Percentiles rank a stretch among this genome's conserved stretches.
Evolutionary conservation across 2,888 invertebrate genomes (phyloP).

Genomic region (Anthrax anthrax): DNA sequence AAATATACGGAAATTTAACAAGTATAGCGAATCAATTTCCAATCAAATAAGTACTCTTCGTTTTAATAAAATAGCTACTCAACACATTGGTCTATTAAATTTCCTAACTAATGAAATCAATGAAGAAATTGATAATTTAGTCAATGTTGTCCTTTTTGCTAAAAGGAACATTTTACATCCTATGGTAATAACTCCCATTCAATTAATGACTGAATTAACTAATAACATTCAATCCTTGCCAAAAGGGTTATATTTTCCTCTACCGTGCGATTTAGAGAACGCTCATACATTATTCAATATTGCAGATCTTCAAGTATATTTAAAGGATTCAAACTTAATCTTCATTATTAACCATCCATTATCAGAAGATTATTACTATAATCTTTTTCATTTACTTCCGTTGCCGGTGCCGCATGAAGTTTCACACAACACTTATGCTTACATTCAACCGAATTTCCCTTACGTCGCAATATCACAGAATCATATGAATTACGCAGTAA

Average conservation of each 20-base stretch:
- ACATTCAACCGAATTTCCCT: too few species aligned
- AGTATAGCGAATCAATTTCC: constrained; percentile 2
- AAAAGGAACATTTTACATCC: background rate
- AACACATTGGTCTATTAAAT: constrained; percentile 10
- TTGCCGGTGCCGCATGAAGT: too few species aligned
- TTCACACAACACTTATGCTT: too few species aligned
- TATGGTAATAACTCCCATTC: background rate
- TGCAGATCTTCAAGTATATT: too few species aligned
- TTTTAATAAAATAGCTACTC: background rate
- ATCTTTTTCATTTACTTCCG: too few species aligned
- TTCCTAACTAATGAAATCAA: constrained; percentile 10
- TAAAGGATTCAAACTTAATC: too few species aligned
- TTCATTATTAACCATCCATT: too few species aligned
- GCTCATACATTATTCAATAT: background rate
- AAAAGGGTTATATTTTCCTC: background rate
- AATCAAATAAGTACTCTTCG: constrained; percentile 2
- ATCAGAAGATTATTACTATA: too few species aligned
- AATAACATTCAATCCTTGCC: background rate
- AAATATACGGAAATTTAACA: constrained; percentile 9
- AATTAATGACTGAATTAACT: background rate
- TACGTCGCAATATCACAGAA: too few species aligned
- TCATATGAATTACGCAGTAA: too few species aligned
- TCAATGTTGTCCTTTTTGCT: constrained; percentile 11
- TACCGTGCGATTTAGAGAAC: background rate
- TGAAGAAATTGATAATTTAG: constrained; percentile 8